phyloP scores from a whole-genome alignment of 2,888 invertebrate species.

The Aromia moschata region DNA sequence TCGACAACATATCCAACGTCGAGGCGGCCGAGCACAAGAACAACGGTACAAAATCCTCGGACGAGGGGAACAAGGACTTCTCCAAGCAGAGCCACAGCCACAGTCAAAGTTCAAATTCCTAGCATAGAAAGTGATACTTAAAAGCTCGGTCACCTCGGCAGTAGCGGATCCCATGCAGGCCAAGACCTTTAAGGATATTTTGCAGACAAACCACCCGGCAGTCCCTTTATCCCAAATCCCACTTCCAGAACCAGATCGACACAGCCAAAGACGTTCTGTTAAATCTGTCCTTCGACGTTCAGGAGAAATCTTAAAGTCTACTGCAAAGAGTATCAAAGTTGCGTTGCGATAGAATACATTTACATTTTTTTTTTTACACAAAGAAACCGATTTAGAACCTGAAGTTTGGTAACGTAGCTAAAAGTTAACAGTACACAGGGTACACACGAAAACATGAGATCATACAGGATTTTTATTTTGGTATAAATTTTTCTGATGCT shows the following conservation, averaged over 20 bases:
- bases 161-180: constrained; percentile 43
- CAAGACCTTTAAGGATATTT: constrained; percentile 58
- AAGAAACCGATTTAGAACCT: too few species aligned
- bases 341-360: too few species aligned
- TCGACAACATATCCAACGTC: constrained; percentile 89
- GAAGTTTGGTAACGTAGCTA: too few species aligned
- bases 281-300: constrained; percentile 57
- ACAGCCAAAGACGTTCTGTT: constrained; percentile 59
- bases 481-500: too few species aligned
- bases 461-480: too few species aligned
- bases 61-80: constrained; percentile 43
- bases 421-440: too few species aligned
- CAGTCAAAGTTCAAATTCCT: constrained; percentile 60
- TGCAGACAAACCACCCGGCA: constrained; percentile 47
- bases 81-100: constrained; percentile 48
- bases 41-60: constrained; percentile 55
- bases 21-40: constrained; percentile 87
- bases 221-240: constrained; percentile 49
- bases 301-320: constrained; percentile 34
- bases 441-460: too few species aligned
- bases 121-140: constrained; percentile 61
- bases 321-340: constrained; percentile 4
- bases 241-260: constrained; percentile 57
- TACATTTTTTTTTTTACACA: too few species aligned
- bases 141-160: constrained; percentile 56